Evolutionary conservation across 2,888 invertebrate species (phyloP).

Genomic region (Cerastis rubricosa): DNA sequence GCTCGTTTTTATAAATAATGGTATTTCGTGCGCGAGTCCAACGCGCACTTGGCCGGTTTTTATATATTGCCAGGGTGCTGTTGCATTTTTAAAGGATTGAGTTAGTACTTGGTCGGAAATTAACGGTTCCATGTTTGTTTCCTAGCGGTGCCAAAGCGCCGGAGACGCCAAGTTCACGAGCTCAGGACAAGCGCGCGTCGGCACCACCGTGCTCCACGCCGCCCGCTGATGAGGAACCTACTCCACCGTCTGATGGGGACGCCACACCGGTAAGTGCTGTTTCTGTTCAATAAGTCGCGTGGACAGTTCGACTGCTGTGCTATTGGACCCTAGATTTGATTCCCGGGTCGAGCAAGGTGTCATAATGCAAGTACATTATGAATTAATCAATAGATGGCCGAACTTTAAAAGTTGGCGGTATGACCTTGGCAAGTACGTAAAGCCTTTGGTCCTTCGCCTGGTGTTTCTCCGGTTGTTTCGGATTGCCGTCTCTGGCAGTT

Average conservation of each 20-base stretch:
- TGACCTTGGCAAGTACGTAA: background rate
- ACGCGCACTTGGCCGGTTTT: too few species aligned
- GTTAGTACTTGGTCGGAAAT: background rate
- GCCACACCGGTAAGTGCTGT: slow-evolving; percentile 82
- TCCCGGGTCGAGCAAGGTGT: background rate
- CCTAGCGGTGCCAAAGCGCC: slow-evolving; percentile 77
- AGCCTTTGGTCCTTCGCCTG: background rate
- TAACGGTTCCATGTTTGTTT: slow-evolving; percentile 19
- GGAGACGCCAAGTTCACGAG: slow-evolving; percentile 75
- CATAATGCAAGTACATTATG: too few species aligned
- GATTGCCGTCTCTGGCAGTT: background rate
- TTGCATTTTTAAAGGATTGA: background rate
- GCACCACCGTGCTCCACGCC: slow-evolving; percentile 84
- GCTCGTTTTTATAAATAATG: too few species aligned
- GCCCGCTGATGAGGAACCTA: slow-evolving; percentile 83
- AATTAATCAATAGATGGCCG: too few species aligned
- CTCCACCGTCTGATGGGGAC: slow-evolving; percentile 84
- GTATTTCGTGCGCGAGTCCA: too few species aligned
- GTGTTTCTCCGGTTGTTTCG: too few species aligned
- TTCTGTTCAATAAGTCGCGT: background rate
- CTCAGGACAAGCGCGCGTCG: slow-evolving; percentile 82
- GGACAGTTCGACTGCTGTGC: background rate
- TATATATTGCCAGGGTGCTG: background rate
- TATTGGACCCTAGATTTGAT: background rate
- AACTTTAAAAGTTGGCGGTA: background rate